Conservation (phyloP, 2,888 invertebrate species). For the Mamestra brassicae region DNA sequence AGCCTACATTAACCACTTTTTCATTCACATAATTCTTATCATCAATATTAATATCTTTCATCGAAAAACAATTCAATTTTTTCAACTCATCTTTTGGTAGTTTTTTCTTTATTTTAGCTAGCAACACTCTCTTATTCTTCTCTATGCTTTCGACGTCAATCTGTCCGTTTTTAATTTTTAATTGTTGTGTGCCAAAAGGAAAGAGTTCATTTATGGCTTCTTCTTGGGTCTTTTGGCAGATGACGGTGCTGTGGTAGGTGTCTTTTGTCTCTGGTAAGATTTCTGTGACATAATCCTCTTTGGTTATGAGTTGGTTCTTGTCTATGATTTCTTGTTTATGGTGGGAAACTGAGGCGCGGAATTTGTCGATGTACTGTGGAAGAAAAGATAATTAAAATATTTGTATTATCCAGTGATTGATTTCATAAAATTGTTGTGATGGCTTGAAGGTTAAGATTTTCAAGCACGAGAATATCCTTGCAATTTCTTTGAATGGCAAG, state of each 20-base stretch:
- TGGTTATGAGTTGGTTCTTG: slow-evolving; percentile 75
- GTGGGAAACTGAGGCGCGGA: slow-evolving; percentile 75
- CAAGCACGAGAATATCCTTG: too few species aligned
- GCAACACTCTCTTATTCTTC: slow-evolving; percentile 80
- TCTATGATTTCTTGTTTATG: slow-evolving; percentile 80
- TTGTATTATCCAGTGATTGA: background rate
- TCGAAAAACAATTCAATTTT: slow-evolving; percentile 86
- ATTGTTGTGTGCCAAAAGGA: slow-evolving; percentile 74
- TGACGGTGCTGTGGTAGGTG: slow-evolving; percentile 58
- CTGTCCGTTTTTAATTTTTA: slow-evolving; percentile 73
- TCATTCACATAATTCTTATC: slow-evolving; percentile 79
- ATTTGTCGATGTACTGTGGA: slow-evolving; percentile 83
- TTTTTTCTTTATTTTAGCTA: slow-evolving; percentile 74
- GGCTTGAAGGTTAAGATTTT: too few species aligned
- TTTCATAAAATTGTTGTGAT: background rate
- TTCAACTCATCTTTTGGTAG: slow-evolving; percentile 75
- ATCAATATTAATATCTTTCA: slow-evolving; percentile 86
- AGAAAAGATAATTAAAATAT: slow-evolving; percentile 11
- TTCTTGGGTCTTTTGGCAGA: slow-evolving; percentile 42
- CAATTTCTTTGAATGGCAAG: too few species aligned
- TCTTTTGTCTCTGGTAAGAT: slow-evolving; percentile 75
- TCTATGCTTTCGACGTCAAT: slow-evolving; percentile 83
- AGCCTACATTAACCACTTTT: slow-evolving; percentile 81
- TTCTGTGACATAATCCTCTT: slow-evolving; percentile 72
- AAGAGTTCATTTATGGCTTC: slow-evolving; percentile 74